Conservation (phyloP, 2,113 vertebrate species). For the Amphiprion ocellaris region DNA sequence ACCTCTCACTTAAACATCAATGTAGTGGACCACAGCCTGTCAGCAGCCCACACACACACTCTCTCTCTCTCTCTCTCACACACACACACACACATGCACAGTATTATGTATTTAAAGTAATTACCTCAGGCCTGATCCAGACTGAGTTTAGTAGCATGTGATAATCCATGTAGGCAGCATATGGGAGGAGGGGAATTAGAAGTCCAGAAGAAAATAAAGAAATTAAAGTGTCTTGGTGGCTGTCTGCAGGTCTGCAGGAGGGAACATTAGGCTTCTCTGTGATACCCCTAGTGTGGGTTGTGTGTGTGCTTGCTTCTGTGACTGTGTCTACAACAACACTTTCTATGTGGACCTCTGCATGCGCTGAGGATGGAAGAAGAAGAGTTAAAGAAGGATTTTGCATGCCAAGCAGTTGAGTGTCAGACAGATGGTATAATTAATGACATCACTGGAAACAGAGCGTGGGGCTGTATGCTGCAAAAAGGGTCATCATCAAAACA, state of each 20-base stretch:
- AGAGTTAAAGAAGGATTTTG: conserved; percentile 13
- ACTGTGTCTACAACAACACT: neutral
- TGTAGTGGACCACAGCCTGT: neutral
- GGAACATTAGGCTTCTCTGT: conserved; percentile 33
- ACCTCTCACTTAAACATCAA: conserved; percentile 37
- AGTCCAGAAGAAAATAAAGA: conserved; percentile 76
- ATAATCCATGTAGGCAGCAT: conserved; percentile 84
- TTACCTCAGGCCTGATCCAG: conserved; percentile 80
- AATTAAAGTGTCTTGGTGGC: conserved; percentile 63
- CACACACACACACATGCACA: conserved; percentile 36
- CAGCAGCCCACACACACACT: neutral
- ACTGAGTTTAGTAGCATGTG: conserved; percentile 78
- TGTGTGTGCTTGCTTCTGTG: conserved; percentile 1
- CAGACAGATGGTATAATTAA: conserved; percentile 69
- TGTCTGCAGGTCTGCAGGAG: conserved; percentile 53
- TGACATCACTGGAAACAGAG: conserved; percentile 63
- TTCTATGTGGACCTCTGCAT: conserved; percentile 8
- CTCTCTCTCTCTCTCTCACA: neutral
- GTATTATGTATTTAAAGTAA: conserved; percentile 83
- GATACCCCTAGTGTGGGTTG: conserved; percentile 17
- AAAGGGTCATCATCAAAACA: conserved; percentile 58
- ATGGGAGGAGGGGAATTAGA: conserved; percentile 82
- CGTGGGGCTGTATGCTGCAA: conserved; percentile 41
- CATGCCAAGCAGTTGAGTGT: conserved; percentile 20
- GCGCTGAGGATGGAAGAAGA: neutral